A percentile compares a stretch with the other conserved stretches of the same genome.
Conservation (phyloP, 53 echinoderm and acorn worm genomes). For the Antedon mediterranea region DNA sequence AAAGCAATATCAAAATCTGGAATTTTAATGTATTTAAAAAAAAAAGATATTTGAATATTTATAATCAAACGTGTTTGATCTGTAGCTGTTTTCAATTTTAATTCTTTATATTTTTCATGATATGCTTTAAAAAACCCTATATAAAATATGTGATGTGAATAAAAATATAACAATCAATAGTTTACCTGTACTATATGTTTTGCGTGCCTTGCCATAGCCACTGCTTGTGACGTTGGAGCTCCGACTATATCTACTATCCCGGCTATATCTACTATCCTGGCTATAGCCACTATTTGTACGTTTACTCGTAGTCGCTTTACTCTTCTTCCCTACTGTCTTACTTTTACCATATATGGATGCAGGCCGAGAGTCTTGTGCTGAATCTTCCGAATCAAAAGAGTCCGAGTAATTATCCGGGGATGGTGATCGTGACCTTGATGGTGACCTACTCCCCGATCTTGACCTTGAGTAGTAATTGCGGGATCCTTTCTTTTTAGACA, state of each 20-base stretch:
- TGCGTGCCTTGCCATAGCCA: constrained; percentile 20
- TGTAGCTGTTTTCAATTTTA: too few species aligned
- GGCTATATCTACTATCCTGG: constrained; percentile 41
- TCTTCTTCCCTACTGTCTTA: not conserved
- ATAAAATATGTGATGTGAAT: too few species aligned
- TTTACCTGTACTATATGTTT: constrained; percentile 2
- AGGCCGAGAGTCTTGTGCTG: constrained; percentile 60
- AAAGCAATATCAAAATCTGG: too few species aligned
- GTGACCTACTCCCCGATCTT: constrained; percentile 9
- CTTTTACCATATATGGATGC: constrained; percentile 34
- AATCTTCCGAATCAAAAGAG: constrained; percentile 88
- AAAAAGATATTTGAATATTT: too few species aligned
- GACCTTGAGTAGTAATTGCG: not conserved
- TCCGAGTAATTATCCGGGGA: constrained; percentile 49
- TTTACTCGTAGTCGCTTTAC: not conserved
- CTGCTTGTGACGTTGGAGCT: constrained; percentile 18
- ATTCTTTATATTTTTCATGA: too few species aligned
- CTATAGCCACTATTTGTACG: constrained; percentile 30
- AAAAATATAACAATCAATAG: not conserved
- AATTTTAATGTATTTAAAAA: too few species aligned
- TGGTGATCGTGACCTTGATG: constrained; percentile 25
- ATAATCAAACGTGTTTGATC: too few species aligned
- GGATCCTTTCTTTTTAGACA: not conserved
- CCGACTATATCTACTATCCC: constrained; percentile 40
- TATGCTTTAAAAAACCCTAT: too few species aligned